These are phyloP conservation scores for Hirtodrosophila duncani DNA, from an alignment of 2,888 invertebrate species.

Conservation along the genomic window DNA sequence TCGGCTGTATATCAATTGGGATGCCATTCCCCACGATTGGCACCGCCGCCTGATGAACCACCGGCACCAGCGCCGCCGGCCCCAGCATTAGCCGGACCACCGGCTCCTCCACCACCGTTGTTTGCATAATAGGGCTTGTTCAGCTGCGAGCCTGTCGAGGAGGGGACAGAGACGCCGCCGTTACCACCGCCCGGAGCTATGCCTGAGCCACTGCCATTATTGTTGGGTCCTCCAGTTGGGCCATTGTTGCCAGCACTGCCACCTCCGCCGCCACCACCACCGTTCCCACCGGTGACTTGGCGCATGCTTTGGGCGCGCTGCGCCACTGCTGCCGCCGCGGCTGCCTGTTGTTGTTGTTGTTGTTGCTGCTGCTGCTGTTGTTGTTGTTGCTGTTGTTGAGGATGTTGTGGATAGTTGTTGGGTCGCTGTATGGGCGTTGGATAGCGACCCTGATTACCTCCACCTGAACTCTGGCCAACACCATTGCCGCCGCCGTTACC, in stretches of 20 bases:
- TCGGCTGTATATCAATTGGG: slow-evolving; percentile 42
- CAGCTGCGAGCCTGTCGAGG: slow-evolving; percentile 57
- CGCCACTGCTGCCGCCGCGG: slow-evolving; percentile 45
- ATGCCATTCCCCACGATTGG: slow-evolving; percentile 75
- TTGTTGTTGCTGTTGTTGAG: slow-evolving; percentile 70
- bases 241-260: slow-evolving; percentile 55
- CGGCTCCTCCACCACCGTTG: slow-evolving; percentile 69
- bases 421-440: slow-evolving; percentile 78
- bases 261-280: slow-evolving; percentile 48
- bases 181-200: slow-evolving; percentile 28
- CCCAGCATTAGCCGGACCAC: slow-evolving; percentile 11
- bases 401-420: slow-evolving; percentile 77
- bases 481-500: slow-evolving; percentile 51
- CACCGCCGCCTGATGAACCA: slow-evolving; percentile 55
- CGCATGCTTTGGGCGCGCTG: slow-evolving; percentile 67
- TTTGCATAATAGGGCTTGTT: slow-evolving; percentile 77
- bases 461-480: slow-evolving; percentile 66
- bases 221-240: slow-evolving; percentile 37
- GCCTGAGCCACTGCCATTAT: slow-evolving; percentile 32
- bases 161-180: slow-evolving; percentile 42
- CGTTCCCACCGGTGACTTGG: slow-evolving; percentile 61
- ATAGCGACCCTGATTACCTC: slow-evolving; percentile 74
- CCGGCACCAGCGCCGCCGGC: slow-evolving; percentile 19
- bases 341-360: slow-evolving; percentile 57
- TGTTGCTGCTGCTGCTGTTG: slow-evolving; percentile 60